phyloP scores from a whole-genome alignment of 2,797 vertebrate species.

The Alectoris magna region DNA sequence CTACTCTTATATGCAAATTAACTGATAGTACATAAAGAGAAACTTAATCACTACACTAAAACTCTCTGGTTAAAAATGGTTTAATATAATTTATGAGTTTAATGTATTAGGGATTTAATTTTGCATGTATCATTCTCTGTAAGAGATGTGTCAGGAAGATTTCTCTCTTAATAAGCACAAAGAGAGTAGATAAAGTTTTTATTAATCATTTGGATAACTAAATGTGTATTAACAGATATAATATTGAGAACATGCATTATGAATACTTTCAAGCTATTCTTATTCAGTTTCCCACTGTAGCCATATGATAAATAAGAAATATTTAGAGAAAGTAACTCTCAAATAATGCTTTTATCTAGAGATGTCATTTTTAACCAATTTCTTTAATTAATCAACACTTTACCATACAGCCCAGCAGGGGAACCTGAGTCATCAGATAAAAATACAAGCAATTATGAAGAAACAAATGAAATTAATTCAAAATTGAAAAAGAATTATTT shows the following conservation, averaged over 20 bases:
- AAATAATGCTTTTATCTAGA: not conserved
- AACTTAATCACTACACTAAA: not conserved
- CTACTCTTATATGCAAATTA: not conserved
- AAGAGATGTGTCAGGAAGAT: not conserved
- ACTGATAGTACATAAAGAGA: not conserved
- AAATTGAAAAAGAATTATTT: not conserved
- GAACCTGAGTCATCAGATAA: not conserved
- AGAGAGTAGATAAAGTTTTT: conserved; percentile 17
- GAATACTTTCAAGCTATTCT: not conserved
- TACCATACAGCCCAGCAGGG: not conserved
- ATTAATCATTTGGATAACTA: conserved; percentile 51
- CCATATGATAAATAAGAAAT: not conserved
- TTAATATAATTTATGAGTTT: conserved; percentile 26
- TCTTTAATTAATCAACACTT: not conserved
- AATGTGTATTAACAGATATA: conserved; percentile 35
- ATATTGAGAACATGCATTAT: not conserved
- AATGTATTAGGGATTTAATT: conserved; percentile 2
- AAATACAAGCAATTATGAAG: not conserved
- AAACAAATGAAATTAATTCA: not conserved
- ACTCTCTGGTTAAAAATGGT: not conserved
- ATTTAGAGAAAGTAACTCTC: not conserved
- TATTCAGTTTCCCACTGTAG: not conserved
- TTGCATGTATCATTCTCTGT: not conserved
- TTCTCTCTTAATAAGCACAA: conserved; percentile 40
- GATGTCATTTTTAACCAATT: not conserved